These are phyloP conservation scores for Hormiphora californensis DNA, from an alignment of 37 sponge, comb jelly and placozoan species.

Conservation along the genomic window DNA sequence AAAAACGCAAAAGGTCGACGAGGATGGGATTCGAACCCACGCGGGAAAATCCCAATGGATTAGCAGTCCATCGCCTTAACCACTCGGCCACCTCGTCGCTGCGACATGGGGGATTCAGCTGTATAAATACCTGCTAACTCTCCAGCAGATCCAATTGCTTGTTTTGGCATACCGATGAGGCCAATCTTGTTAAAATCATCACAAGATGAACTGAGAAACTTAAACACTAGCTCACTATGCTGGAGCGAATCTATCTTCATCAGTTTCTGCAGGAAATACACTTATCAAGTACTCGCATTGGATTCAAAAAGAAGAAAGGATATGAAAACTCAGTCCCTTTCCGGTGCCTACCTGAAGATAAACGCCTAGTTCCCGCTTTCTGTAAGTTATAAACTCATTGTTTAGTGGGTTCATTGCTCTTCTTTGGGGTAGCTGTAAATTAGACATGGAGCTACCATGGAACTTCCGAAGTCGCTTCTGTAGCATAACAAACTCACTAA, in stretches of 20 bases:
- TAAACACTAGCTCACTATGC: conserved; percentile 9
- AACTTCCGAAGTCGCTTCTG: conserved; percentile 17
- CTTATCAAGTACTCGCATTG: no score
- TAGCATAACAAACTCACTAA: conserved; percentile 32
- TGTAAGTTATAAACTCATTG: conserved; percentile 17
- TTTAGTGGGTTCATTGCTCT: conserved; percentile 15
- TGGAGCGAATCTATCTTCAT: neutral
- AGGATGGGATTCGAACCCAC: no score
- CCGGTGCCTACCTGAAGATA: neutral
- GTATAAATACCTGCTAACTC: neutral
- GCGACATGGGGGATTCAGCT: no score
- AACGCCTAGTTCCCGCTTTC: neutral
- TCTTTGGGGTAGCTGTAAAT: neutral
- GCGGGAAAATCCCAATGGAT: no score
- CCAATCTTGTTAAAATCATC: conserved; percentile 37
- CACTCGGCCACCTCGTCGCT: no score
- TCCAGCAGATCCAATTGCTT: conserved; percentile 14
- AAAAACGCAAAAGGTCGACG: no score
- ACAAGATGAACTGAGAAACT: conserved; percentile 20
- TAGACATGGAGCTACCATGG: neutral
- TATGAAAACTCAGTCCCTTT: no score
- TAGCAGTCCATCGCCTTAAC: no score
- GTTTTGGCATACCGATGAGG: conserved; percentile 16
- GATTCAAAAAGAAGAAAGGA: no score
- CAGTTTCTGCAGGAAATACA: no score